phyloP scores from a whole-genome alignment of 2,113 vertebrate genomes.

The Stomatorhinus ivindoensis region DNA sequence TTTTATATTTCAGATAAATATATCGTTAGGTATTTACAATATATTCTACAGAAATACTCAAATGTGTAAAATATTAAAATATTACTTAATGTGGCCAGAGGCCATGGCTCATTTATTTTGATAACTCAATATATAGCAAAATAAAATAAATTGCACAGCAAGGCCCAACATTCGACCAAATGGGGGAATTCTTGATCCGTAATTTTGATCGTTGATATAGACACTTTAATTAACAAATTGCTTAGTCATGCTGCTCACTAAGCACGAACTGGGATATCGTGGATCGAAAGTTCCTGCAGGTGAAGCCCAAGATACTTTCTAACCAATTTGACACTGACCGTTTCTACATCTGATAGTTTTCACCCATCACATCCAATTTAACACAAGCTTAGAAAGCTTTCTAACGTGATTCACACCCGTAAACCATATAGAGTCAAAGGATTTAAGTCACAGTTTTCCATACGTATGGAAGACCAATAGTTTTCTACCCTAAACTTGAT shows the following conservation, averaged over 20 bases:
- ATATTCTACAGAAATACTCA: background rate
- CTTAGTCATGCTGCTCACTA: background rate
- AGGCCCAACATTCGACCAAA: background rate
- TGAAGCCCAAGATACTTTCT: background rate
- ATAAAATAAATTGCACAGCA: background rate
- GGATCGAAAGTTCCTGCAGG: background rate
- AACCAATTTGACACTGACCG: background rate
- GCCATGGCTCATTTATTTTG: background rate
- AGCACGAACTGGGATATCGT: background rate
- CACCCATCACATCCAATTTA: background rate
- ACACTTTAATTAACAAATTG: background rate
- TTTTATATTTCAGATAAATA: background rate
- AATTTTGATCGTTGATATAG: background rate
- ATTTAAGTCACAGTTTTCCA: background rate
- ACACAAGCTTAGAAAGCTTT: background rate
- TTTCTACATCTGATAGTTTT: background rate
- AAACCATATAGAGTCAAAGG: background rate
- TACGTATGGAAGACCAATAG: background rate
- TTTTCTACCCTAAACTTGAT: background rate
- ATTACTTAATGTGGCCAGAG: background rate
- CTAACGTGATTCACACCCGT: background rate
- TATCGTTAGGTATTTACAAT: background rate
- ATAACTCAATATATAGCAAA: background rate
- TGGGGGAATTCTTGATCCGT: background rate
- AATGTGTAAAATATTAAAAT: background rate